Base-by-base conservation (phyloP, 2,888 invertebrate genomes). In the Cyclophora punctaria region DNA sequence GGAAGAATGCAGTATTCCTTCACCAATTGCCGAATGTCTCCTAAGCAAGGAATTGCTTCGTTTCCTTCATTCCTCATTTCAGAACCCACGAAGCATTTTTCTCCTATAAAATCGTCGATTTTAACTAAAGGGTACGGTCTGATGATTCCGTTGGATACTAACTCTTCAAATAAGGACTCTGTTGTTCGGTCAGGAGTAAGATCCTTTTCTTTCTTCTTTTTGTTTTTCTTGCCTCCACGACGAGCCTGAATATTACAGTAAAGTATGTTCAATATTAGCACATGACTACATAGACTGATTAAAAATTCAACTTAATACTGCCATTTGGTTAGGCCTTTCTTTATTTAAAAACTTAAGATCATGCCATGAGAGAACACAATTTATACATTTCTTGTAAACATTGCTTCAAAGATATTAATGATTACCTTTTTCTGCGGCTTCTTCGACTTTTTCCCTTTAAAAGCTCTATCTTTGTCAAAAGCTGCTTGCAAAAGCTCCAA, bases 191-290 rank as follows among this genome's bases (percentile, higher is more conserved):
- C 98, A 1, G 95, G 95, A 0, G 98, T 98, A 47, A 98, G 85
- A 83, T 98, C 98, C 77, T 98, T 98, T 71, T 97, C 97, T 78
- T 96, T 97, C 78, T 96, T 97, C 85, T 96, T 97, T 76, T 97
- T 97, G 60, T 91, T 92, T 71, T 98, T 98, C 67, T 97, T 97
- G 0, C 95, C 94, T 35, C 94, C 93, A 7, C 94, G 91, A 41
- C 94, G 90, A 0, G 93, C 89, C 82, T 95, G 48, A 40, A n/a
- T n/a, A n/a, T n/a, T 51, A 45, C 7, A 48, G 48, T 46, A 34
- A 48, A 47, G 34, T 33, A 5, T 42, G n/a, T 41, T 47, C 1
- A 41, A 20, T 1, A 20, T 1, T 20, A n/a, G 20, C 20, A 20
- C 20, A 20, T 20, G 20, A 20, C 20, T 20, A 20, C 20, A 20